Evolutionary conservation across 2,113 vertebrate genomes (phyloP), one percentile per base, ranked within the genome.

Genomic region (Hippocampus mohnikei): DNA sequence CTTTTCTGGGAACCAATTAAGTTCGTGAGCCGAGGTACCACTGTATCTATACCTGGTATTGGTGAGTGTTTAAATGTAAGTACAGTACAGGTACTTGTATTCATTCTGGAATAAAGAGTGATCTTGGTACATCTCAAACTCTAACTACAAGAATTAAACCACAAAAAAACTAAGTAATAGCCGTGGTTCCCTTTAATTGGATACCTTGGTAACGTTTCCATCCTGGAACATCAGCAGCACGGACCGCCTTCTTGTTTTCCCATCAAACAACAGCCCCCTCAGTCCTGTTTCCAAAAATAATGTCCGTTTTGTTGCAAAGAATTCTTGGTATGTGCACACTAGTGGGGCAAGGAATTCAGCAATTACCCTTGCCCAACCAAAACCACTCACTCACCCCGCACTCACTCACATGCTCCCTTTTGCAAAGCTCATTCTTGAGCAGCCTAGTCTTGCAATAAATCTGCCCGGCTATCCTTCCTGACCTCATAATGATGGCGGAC

Each of bases 231-330:
- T 65, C 0, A 42, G 5, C 23, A 52, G 40, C 40, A 73, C 40
- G 61, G n/a, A 20, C 63, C 64, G 55, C 40, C 27, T 67, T 46
- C 10, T 69, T 20, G 3, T 67, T 42, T 13, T 67, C 66, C 48
- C 61, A 63, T 78, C 74, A 71, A 71, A 85, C 81, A 83, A 87
- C 69, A 81, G 74, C 55, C 71, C 70, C 69, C 70, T 74, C 63
- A 60, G 67, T 79, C 69, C 80, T 70, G 81, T 85, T 88, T 88
- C 88, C 86, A 87, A 91, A 91, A 91, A 90, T 91, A 91, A 88
- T 83, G 88, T 88, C 80, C 21, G 77, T 89, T 91, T 91, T 91
- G 89, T 91, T 85, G 90, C 76, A 86, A 91, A 85, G 87, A 92
- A 92, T 92, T 75, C 67, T 74, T 86, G 85, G 88, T 85, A 92